Conservation (phyloP, 1,140 invertebrate genomes). For the Lanistes nyassanus region DNA sequence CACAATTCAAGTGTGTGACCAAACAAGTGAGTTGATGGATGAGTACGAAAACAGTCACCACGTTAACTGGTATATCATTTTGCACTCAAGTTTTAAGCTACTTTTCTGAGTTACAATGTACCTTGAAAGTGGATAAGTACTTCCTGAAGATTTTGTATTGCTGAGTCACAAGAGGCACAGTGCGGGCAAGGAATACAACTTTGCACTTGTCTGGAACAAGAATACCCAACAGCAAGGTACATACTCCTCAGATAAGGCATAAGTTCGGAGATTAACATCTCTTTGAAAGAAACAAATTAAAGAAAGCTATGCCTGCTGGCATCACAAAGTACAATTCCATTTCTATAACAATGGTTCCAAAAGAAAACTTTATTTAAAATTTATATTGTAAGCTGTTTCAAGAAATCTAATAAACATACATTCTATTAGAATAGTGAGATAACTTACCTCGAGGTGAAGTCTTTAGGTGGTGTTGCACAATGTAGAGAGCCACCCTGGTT, state of each 20-base stretch:
- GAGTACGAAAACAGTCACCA: not conserved
- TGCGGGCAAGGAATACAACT: slow-evolving; percentile 58
- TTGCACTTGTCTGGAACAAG: slow-evolving; percentile 8
- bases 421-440: no score
- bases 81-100: not conserved
- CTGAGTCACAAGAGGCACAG: slow-evolving; percentile 58
- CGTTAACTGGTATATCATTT: not conserved
- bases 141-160: slow-evolving; percentile 51
- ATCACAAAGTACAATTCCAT: no score
- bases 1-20: not conserved
- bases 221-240: no score
- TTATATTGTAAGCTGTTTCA: no score
- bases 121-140: slow-evolving; percentile 37
- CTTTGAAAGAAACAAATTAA: no score
- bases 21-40: not conserved
- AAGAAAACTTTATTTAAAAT: no score
- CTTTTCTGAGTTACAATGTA: slow-evolving; percentile 18
- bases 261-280: no score
- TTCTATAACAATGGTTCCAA: no score
- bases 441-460: not conserved
- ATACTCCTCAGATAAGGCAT: no score
- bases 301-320: no score
- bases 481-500: slow-evolving; percentile 50
- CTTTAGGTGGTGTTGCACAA: slow-evolving; percentile 35
- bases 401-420: no score